Conservation (phyloP, 2,113 vertebrate genomes). For the Progne subis region DNA sequence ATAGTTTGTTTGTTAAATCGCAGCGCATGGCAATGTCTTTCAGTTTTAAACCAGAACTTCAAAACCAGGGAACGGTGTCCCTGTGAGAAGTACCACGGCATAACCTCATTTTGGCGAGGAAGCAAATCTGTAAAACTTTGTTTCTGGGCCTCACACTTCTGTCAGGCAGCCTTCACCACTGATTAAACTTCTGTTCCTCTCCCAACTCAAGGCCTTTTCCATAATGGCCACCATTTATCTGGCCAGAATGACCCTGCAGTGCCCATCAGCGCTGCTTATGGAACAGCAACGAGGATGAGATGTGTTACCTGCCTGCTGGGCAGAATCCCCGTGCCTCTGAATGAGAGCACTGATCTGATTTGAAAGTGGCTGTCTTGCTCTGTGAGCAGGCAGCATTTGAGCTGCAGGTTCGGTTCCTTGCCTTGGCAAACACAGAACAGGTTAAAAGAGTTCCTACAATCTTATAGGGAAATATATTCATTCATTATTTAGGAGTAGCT, state of each 20-base stretch:
- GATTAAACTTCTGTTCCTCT: not conserved
- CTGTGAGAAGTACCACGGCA: not conserved
- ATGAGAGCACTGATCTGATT: not conserved
- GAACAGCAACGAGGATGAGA: not conserved
- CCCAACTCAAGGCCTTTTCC: conserved; percentile 8
- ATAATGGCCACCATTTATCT: not conserved
- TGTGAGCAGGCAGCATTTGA: not conserved
- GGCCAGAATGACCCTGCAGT: not conserved
- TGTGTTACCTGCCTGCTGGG: not conserved
- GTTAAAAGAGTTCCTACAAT: not conserved
- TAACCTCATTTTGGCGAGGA: not conserved
- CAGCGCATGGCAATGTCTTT: conserved; percentile 9
- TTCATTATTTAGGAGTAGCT: not conserved
- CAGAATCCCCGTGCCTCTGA: not conserved
- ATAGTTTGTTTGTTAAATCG: conserved; percentile 55
- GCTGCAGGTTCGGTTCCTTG: not conserved
- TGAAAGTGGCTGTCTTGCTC: not conserved
- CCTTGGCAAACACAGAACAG: not conserved
- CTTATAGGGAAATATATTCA: not conserved
- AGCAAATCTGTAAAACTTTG: not conserved
- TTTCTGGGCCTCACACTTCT: not conserved
- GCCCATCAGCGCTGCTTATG: not conserved
- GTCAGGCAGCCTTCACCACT: not conserved
- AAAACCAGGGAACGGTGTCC: not conserved
- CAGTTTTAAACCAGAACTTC: not conserved